These are phyloP conservation scores for Megaustenia siamemsis DNA, from an alignment of 2,888 invertebrate genomes.

Conservation along the genomic window DNA sequence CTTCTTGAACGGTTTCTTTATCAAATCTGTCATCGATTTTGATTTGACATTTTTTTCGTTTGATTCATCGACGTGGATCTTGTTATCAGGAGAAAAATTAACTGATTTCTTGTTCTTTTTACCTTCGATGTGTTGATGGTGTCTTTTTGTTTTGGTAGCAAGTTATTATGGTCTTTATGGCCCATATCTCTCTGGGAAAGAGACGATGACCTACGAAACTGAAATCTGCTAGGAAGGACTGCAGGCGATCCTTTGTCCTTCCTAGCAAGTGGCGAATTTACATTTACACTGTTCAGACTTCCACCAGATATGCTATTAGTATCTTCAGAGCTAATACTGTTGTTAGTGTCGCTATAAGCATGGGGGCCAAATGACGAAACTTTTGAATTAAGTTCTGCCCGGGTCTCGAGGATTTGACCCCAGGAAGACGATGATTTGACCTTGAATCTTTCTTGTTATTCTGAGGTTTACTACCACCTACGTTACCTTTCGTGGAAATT, in stretches of 20 bases:
- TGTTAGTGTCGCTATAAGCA: not conserved
- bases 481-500: slow-evolving; percentile 34
- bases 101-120: not conserved
- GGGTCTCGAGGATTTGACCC: not conserved
- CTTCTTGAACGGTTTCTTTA: not conserved
- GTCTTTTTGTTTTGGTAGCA: not conserved
- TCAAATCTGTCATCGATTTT: not conserved
- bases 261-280: not conserved
- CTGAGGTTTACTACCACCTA: not conserved
- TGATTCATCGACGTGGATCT: not conserved
- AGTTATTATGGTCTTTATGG: not conserved
- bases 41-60: not conserved
- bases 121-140: not conserved
- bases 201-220: not conserved
- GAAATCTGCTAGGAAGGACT: slow-evolving; percentile 3
- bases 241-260: not conserved
- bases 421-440: not conserved
- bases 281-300: not conserved
- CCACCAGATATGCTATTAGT: not conserved
- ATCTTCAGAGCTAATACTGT: not conserved
- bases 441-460: not conserved
- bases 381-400: not conserved
- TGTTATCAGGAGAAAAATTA: not conserved
- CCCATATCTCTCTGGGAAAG: not conserved
- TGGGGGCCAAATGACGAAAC: not conserved